These are phyloP conservation scores for Pygoscelis adeliae DNA, from an alignment of 2,113 vertebrate genomes.

Conservation along the genomic window DNA sequence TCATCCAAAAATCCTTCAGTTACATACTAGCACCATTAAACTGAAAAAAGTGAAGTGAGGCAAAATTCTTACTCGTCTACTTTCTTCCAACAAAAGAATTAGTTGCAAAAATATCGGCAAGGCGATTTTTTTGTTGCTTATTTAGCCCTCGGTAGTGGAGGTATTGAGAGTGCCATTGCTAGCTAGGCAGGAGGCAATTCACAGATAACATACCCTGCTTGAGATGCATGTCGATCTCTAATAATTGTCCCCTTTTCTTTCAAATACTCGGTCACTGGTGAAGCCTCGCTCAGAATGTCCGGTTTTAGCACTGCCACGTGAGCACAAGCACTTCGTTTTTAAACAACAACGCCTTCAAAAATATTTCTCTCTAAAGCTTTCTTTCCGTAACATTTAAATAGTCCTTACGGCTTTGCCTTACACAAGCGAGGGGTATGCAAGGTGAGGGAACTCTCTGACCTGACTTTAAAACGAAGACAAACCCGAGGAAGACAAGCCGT, in stretches of 20 bases:
- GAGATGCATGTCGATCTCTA: background rate
- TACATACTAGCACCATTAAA: constrained; percentile 26
- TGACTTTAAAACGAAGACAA: background rate
- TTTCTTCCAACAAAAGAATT: background rate
- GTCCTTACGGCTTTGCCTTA: background rate
- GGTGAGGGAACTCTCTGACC: background rate
- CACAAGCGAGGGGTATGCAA: background rate
- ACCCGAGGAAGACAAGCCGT: background rate
- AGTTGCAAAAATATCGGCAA: background rate
- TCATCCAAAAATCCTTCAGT: constrained; percentile 76
- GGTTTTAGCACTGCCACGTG: background rate
- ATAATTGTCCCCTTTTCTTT: background rate
- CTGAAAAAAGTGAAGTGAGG: background rate
- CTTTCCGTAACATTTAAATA: background rate
- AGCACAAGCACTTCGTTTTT: background rate
- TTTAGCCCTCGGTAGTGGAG: background rate
- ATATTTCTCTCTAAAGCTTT: background rate
- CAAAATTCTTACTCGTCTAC: background rate
- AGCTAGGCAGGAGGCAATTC: background rate
- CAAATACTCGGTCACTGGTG: background rate
- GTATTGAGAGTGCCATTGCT: background rate
- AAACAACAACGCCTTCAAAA: background rate
- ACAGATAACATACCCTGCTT: background rate
- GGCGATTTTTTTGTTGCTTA: background rate
- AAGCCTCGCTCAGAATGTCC: background rate